phyloP scores from a whole-genome alignment of 2,113 vertebrate species.

The Caretta caretta region DNA sequence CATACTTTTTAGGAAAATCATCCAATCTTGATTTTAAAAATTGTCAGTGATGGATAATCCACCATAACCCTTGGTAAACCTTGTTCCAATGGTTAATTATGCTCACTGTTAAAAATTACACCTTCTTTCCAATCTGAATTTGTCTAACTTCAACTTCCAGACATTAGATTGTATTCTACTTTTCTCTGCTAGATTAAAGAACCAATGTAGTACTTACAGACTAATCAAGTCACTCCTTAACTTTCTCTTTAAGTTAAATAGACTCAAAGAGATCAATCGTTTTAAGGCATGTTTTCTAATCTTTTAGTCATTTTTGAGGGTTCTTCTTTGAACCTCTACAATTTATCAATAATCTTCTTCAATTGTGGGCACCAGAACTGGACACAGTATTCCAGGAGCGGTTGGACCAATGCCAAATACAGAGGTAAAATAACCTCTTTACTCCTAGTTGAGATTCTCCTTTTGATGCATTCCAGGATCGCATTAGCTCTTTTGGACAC shows the following conservation, averaged over 20 bases:
- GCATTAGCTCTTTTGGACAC: too few relatives aligned
- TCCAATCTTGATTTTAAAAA: not conserved
- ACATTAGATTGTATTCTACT: not conserved
- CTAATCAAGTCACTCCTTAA: not conserved
- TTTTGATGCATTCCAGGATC: too few relatives aligned
- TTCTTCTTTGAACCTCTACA: too few relatives aligned
- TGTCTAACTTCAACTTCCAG: not conserved
- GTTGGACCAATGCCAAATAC: too few relatives aligned
- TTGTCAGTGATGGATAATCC: not conserved
- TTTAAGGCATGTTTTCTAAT: not conserved
- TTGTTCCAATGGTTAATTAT: too few relatives aligned
- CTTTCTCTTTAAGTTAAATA: not conserved
- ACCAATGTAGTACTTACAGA: not conserved
- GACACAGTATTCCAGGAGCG: too few relatives aligned
- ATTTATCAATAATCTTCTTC: too few relatives aligned
- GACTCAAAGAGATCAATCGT: not conserved
- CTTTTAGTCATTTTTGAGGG: not conserved
- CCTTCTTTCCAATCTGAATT: not conserved
- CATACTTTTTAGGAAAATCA: not conserved
- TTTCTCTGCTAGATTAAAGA: not conserved
- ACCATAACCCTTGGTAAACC: not conserved
- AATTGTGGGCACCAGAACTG: too few relatives aligned
- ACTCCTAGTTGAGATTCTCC: too few relatives aligned
- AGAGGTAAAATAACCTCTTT: too few relatives aligned
- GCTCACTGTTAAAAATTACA: not conserved